Evolutionary conservation across 2,888 invertebrate genomes (phyloP), one percentile per base, ranked within the genome.

Genomic region (Phorcus lineatus): DNA sequence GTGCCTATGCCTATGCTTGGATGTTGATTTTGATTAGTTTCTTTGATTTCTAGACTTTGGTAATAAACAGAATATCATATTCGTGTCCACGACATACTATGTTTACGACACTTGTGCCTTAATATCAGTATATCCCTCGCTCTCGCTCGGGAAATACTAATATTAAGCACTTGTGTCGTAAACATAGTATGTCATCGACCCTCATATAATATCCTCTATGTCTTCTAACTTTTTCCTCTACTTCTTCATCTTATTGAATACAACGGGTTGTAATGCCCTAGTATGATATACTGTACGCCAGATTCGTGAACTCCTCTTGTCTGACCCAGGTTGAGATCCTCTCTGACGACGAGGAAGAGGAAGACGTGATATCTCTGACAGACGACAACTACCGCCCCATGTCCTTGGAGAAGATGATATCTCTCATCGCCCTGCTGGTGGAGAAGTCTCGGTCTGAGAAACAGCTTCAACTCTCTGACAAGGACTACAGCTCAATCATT

Each of bases 351-450:
- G 95, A 90, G 36, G 93, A 96, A 83, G 96, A 96, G 83, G 96
- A 96, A 80, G 95, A 95, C 11, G 94, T 95, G 0, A 93, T 95
- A 74, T 94, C 95, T 0, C 94, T 93, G 80, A 86, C 91, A 7
- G 92, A 95, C 0, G 96, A 96, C 83, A 97, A 97, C 92, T 95
- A 97, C 86, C 95, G 97, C 83, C 97, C 98, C 0, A 97, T 97
- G 0, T 97, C 98, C 0, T 94, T 98, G 17, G 98, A 98, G 93
- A 98, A 98, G 94, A 98, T 98, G 98, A 97, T 98, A 86, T 96
- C 97, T 16, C 94, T 98, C 16, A 96, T 98, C 47, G 97, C 97
- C 0, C 95, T 96, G 2, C 94, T 98, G 19, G 97, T 97, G 54
- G 98, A 98, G 93, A 95, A 97, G 85, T 97, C 97, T 55, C 94